Evolutionary conservation across 2,113 vertebrate genomes (phyloP).

Genomic region (Chauna torquata): DNA sequence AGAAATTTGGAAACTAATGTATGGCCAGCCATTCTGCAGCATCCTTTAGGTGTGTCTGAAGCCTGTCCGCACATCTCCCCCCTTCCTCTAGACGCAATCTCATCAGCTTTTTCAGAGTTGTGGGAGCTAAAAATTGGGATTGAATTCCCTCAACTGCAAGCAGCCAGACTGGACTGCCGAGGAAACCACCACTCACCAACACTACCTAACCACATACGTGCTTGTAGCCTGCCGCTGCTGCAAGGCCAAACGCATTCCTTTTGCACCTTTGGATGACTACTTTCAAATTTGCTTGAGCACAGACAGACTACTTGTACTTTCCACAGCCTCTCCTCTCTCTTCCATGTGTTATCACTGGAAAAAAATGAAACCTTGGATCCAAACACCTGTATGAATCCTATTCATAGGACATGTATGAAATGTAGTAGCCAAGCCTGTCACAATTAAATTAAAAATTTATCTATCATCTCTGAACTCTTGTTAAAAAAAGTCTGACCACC

Average conservation of each 20-base stretch:
- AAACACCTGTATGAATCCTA: background rate
- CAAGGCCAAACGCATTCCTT: background rate
- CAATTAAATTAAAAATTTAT: background rate
- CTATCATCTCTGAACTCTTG: background rate
- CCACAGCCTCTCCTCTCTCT: background rate
- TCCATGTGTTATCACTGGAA: background rate
- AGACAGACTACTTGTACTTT: background rate
- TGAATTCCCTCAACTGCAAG: background rate
- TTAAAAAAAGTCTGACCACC: background rate
- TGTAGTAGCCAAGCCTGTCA: background rate
- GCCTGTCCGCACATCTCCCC: background rate
- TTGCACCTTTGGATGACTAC: background rate
- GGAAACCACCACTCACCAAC: background rate
- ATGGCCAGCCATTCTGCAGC: background rate
- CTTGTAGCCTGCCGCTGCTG: background rate
- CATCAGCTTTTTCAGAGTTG: background rate
- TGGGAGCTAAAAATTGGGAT: background rate
- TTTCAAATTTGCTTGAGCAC: background rate
- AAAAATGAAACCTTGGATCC: background rate
- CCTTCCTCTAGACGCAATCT: background rate
- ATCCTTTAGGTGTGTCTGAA: background rate
- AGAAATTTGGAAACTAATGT: background rate
- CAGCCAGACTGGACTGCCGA: background rate
- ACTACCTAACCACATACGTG: background rate
- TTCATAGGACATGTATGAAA: background rate